Conservation (phyloP, 2,888 invertebrate genomes). For the Spilosoma lubricipeda region DNA sequence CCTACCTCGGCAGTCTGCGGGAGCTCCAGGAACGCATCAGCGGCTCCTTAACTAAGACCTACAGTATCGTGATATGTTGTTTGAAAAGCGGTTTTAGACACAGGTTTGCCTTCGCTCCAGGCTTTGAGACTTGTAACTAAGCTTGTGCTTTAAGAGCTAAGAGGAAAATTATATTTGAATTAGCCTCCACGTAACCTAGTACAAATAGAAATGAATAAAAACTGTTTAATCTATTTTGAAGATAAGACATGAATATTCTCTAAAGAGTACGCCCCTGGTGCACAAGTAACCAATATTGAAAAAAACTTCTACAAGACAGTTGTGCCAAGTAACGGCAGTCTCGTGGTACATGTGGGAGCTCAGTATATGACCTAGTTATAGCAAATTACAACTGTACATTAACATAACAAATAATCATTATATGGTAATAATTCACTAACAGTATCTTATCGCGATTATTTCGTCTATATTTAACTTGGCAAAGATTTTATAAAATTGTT, state of each 20-base stretch:
- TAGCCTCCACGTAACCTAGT: neutral
- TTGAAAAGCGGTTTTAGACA: neutral
- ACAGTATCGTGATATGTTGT: neutral
- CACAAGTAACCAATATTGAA: neutral
- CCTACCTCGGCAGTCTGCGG: no score
- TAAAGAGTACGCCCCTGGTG: neutral
- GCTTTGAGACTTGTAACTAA: neutral
- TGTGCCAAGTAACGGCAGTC: neutral
- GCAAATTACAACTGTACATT: neutral
- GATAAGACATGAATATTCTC: no score
- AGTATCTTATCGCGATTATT: neutral
- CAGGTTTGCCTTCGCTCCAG: neutral
- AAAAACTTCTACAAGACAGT: neutral
- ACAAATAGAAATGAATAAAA: neutral
- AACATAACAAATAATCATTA: neutral
- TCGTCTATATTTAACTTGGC: neutral
- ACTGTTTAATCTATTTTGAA: no score
- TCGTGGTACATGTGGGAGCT: neutral
- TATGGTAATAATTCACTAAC: neutral
- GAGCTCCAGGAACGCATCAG: no score
- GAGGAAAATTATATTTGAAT: neutral
- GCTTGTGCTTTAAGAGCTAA: neutral
- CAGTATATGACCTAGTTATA: neutral
- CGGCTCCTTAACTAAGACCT: neutral
- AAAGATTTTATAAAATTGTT: neutral